Percentiles rank a stretch among this genome's conserved stretches.
Conservation (phyloP, 2,888 invertebrate species). For the Orchesellides sinensis region DNA sequence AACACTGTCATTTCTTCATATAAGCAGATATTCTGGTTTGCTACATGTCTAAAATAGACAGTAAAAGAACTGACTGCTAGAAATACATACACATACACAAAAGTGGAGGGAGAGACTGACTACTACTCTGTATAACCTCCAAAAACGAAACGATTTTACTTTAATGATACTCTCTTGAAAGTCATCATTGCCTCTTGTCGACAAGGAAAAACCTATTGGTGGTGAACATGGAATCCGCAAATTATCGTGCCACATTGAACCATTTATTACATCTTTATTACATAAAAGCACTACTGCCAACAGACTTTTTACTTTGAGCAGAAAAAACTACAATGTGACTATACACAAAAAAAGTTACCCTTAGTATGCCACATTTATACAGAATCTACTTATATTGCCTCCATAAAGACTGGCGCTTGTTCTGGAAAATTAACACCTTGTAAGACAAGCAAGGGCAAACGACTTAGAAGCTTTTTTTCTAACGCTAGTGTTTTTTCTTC, state of each 20-base stretch:
- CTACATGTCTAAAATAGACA: background rate
- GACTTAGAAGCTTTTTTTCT: conserved; percentile 68
- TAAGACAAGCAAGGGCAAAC: conserved; percentile 71
- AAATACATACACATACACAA: too few relatives aligned
- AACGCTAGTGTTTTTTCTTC: conserved; percentile 21
- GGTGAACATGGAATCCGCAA: conserved; percentile 61
- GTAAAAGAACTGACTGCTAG: too few relatives aligned
- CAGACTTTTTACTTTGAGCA: background rate
- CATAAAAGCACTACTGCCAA: conserved; percentile 35
- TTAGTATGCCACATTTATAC: too few relatives aligned
- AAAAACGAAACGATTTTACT: conserved; percentile 42
- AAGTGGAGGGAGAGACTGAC: too few relatives aligned
- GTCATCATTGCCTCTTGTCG: conserved; percentile 58
- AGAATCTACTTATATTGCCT: too few relatives aligned
- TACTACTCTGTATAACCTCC: background rate
- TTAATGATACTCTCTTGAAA: conserved; percentile 59
- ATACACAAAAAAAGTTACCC: too few relatives aligned
- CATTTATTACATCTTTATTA: conserved; percentile 67
- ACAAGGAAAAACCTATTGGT: conserved; percentile 23
- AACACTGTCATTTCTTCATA: conserved; percentile 40
- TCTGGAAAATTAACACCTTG: conserved; percentile 74
- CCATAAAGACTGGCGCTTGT: conserved; percentile 55
- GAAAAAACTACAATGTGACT: conserved; percentile 2
- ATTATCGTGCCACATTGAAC: conserved; percentile 66
- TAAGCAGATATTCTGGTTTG: background rate